Evolutionary conservation across 53 echinoderm and acorn worm species (phyloP).

Genomic region (Holothuria leucospilota): DNA sequence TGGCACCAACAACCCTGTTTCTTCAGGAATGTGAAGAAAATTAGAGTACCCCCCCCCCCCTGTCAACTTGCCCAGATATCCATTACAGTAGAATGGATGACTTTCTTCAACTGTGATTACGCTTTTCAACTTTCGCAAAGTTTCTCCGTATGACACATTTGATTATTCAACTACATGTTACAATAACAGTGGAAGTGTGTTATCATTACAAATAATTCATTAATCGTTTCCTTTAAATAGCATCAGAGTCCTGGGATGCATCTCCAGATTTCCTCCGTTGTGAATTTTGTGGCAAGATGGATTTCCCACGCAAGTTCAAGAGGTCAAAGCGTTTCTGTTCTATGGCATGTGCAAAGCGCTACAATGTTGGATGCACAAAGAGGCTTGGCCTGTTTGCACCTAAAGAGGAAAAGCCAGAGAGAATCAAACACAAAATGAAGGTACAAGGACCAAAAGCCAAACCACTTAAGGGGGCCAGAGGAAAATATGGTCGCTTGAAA

Average conservation of each 20-base stretch:
- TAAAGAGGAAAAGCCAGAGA: conserved; percentile 72
- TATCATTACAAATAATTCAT: too few species aligned
- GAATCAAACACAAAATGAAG: conserved; percentile 84
- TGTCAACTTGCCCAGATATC: too few species aligned
- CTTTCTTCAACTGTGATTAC: too few species aligned
- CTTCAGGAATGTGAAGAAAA: too few species aligned
- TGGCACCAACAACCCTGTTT: too few species aligned
- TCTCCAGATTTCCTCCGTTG: conserved; percentile 67
- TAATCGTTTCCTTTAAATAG: conserved; percentile 18
- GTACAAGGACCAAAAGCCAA: conserved; percentile 77
- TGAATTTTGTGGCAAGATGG: conserved; percentile 97
- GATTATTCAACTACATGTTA: too few species aligned
- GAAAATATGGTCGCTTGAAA: conserved; percentile 90
- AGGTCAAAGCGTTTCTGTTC: conserved; percentile 98
- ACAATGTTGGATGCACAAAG: conserved; percentile 98
- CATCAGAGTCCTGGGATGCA: conserved; percentile 35
- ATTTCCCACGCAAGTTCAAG: conserved; percentile 90
- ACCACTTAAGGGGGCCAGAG: conserved; percentile 83
- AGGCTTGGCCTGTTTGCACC: conserved; percentile 91
- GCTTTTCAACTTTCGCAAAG: too few species aligned
- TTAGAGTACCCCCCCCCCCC: too few species aligned
- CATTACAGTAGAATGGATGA: too few species aligned
- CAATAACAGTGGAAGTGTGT: too few species aligned
- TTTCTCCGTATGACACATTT: too few species aligned
- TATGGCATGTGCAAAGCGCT: conserved; percentile 95